Evolutionary conservation across 1,140 invertebrate genomes (phyloP).

Genomic region (Eueides isabella): DNA sequence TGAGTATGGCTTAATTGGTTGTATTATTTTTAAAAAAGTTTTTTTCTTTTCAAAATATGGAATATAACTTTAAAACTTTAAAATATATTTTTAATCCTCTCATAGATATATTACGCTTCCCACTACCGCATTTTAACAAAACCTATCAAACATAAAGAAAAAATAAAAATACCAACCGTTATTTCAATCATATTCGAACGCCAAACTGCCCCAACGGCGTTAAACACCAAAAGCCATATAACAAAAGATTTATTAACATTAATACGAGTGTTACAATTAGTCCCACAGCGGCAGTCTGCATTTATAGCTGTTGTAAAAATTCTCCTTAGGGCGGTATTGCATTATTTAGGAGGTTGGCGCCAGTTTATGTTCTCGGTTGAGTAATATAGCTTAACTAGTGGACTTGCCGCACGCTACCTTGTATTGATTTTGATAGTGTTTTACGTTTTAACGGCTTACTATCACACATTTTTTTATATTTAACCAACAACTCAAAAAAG

Average conservation of each 20-base stretch:
- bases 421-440: slow-evolving; percentile 4
- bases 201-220: too few relatives aligned
- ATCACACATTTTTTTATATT: background rate
- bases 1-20: too few relatives aligned
- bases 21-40: too few relatives aligned
- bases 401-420: slow-evolving; percentile 20
- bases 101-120: too few relatives aligned
- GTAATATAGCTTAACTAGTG: slow-evolving; percentile 29
- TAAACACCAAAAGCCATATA: background rate
- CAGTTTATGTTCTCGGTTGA: slow-evolving; percentile 24
- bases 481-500: too few relatives aligned
- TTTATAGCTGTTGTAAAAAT: slow-evolving; percentile 39
- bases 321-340: slow-evolving; percentile 23
- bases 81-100: too few relatives aligned
- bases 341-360: slow-evolving; percentile 33
- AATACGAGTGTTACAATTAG: slow-evolving; percentile 33
- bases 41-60: too few relatives aligned
- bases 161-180: too few relatives aligned
- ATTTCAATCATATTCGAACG: too few relatives aligned
- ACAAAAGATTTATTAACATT: slow-evolving; percentile 37
- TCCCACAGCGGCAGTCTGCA: slow-evolving; percentile 26
- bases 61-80: too few relatives aligned
- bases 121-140: too few relatives aligned
- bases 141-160: too few relatives aligned
- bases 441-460: background rate